Evolutionary conservation across 1,140 invertebrate species (phyloP), one percentile per base, ranked within the genome.

Genomic region (Zaprionus capensis): DNA sequence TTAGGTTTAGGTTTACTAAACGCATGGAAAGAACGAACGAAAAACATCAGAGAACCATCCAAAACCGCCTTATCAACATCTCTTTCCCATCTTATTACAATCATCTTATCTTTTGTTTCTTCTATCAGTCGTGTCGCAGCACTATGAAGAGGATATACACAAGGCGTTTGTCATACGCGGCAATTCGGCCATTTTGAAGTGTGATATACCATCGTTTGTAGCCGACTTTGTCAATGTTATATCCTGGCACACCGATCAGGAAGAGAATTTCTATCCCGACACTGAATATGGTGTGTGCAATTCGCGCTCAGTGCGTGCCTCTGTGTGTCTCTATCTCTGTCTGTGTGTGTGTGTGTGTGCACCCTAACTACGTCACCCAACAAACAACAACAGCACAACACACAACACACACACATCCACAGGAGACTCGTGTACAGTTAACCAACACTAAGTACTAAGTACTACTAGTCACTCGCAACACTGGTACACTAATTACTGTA

Each of bases 121-220:
- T 41, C 34, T 72, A 58, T 31, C 79, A 98, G 97, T 98, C 88
- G 97, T 98, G 79, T 95, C 96, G 75, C 97, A 98, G 93, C 95
- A 95, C 85, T 98, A 98, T 93, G 96, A 97, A 93, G 96, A 96
- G 51, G 96, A 97, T 93, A 96, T 97, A 53, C 97, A 97, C 93
- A 97, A 98, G 93, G 97, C 98, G 85, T 98, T 98, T 93, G 97
- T 96, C 20, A 98, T 98, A 81, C 94, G 96, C 73, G 97, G 97
- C 66, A 98, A 98, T 93, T 96, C 97, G 53, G 98, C 97, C 59
- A 96, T 98, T 68, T 94, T 99, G 85, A 98, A 97, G 93, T 99
- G 98, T 94, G 96, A 96, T 84, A 96, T 98, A 80, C 98, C 98
- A 20, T 97, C 96, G 51, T 99, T 97, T 93, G 97, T 98, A 53